A percentile compares a stretch with the other conserved stretches of the same genome.
phyloP scores from a whole-genome alignment of 2,113 vertebrate species.

The Cettia cetti region DNA sequence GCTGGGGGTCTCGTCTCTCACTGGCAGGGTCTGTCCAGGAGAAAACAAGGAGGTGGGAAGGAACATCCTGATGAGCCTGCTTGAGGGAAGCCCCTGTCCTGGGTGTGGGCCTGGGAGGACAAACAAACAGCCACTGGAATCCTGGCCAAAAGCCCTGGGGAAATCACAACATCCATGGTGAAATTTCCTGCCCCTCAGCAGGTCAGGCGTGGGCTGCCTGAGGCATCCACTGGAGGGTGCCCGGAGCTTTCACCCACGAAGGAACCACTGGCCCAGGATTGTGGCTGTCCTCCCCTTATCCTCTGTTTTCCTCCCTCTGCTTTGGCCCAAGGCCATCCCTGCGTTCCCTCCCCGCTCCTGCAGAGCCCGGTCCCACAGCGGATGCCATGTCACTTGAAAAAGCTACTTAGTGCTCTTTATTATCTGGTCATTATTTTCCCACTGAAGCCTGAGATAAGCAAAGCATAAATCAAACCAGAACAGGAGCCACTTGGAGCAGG shows the following conservation, averaged over 20 bases:
- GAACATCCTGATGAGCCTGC: neutral
- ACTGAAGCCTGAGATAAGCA: slow-evolving; percentile 42
- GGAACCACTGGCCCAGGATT: neutral
- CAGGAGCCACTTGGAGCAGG: slow-evolving; percentile 35
- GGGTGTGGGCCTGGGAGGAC: neutral
- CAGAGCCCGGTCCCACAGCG: neutral
- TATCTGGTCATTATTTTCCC: slow-evolving; percentile 58
- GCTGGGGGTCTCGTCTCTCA: neutral
- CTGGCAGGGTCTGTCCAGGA: neutral
- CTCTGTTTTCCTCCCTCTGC: neutral
- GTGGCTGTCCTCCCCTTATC: neutral
- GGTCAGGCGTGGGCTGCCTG: neutral
- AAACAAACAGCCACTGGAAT: fast-evolving
- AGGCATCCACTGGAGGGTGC: neutral
- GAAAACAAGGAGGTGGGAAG: neutral
- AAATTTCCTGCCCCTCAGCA: neutral
- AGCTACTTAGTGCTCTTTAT: slow-evolving; percentile 62
- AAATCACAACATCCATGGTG: neutral
- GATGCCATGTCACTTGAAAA: neutral
- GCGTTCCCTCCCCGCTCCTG: neutral
- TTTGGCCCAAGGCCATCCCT: neutral
- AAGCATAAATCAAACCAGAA: slow-evolving; percentile 25
- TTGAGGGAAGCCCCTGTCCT: fast-evolving
- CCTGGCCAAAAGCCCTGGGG: neutral
- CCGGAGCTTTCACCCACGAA: neutral